Evolutionary conservation across 2,113 vertebrate genomes (phyloP).

Genomic region (Oenanthe oenanthe): DNA sequence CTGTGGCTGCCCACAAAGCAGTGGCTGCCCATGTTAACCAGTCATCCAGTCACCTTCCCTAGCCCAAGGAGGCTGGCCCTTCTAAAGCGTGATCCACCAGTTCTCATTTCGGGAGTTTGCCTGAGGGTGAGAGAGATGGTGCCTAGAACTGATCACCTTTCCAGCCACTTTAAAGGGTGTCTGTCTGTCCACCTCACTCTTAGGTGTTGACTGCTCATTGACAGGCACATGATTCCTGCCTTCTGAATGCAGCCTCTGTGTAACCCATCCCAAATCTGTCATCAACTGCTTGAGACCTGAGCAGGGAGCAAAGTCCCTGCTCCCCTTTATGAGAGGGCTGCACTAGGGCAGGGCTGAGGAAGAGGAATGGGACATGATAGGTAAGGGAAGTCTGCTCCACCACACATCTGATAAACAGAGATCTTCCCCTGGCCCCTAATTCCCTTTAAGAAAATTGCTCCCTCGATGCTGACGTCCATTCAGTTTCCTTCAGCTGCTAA

Average conservation of each 20-base stretch:
- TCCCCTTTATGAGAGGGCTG: neutral
- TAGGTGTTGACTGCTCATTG: neutral
- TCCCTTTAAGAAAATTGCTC: slow-evolving; percentile 55
- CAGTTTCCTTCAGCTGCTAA: slow-evolving; percentile 64
- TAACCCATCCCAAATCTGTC: neutral
- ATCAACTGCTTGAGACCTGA: neutral
- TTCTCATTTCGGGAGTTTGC: neutral
- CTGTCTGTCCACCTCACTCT: neutral
- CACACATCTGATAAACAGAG: slow-evolving; percentile 36
- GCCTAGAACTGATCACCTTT: neutral
- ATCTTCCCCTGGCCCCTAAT: slow-evolving; percentile 41
- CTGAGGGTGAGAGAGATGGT: neutral
- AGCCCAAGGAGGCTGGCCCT: neutral
- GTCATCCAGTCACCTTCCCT: neutral
- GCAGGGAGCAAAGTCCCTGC: neutral
- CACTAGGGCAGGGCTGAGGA: neutral
- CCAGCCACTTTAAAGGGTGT: neutral
- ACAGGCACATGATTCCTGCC: neutral
- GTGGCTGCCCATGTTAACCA: neutral
- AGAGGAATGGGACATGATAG: slow-evolving; percentile 32
- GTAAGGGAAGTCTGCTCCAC: slow-evolving; percentile 42
- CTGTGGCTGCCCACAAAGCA: neutral
- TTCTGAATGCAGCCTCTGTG: neutral
- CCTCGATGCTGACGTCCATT: slow-evolving; percentile 63
- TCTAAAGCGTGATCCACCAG: neutral